Evolutionary conservation across 1,140 invertebrate species (phyloP), one percentile per base, ranked within the genome.

Genomic region (Cyrtorhinus lividipennis): DNA sequence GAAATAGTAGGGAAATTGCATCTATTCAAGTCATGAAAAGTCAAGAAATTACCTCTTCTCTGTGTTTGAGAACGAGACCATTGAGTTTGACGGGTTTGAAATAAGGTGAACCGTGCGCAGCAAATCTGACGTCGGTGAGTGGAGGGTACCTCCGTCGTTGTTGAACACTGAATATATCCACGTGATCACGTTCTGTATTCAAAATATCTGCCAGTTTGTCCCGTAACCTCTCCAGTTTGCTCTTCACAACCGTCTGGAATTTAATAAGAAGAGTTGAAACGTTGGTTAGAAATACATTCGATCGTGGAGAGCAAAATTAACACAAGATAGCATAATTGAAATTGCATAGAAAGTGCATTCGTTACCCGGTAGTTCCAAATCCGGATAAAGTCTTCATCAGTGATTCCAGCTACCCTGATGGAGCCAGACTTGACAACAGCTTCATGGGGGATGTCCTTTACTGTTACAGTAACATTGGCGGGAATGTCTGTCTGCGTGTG

Each of bases 131-230:
- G 72, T 98, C 95, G 0, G 92, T 95, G 24, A 93, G 78, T 3
- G 90, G 89, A 1, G 92, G 91, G 74, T 91, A 82, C 67, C 87
- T 86, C 68, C 86, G 83, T 66, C 89, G 81, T 18, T 90, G 73
- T 68, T 94, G 90, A 1, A 98, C 91, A 75, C 92, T 95, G 70
- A 98, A 96, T 25, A 98, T 85, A 69, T 97, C 93, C 5, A 98
- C 90, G 73, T 95, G 95, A 64, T 93, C 87, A 53, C 83, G 76
- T 59, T 89, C 85, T 0, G 86, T 90, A 57, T 85, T 87, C 15
- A 95, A 73, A 30, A 97, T 77, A 70, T 90, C 86, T 0, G 87
- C 86, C 59, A 93, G 75, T 75, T 92, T 91, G 65, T 92, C 88
- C 68, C 85, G 81, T 67, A 98, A 92, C 60, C 86, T 81, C 71